phyloP scores from a whole-genome alignment of 2,113 vertebrate genomes.

The Herpetotheres cachinnans region DNA sequence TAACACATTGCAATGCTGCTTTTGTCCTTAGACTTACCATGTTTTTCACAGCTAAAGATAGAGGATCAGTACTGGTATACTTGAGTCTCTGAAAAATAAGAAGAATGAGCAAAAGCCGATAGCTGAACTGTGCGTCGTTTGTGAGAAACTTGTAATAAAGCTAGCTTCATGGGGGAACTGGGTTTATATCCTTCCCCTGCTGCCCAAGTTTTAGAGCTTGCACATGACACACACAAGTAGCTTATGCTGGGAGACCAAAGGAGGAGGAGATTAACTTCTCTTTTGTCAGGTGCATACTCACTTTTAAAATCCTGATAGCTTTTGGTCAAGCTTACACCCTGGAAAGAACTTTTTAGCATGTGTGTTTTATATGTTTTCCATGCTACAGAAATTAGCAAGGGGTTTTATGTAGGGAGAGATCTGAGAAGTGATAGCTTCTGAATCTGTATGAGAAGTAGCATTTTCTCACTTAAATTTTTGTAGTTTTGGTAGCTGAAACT shows the following conservation, averaged over 20 bases:
- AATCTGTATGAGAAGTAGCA: not conserved
- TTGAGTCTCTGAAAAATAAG: constrained; percentile 10
- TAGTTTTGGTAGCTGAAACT: not conserved
- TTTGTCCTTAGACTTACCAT: not conserved
- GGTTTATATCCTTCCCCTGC: not conserved
- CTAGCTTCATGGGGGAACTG: not conserved
- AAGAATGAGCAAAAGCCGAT: not conserved
- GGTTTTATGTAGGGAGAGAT: not conserved
- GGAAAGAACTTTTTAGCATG: not conserved
- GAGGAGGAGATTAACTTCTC: not conserved
- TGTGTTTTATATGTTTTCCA: not conserved
- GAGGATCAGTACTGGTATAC: not conserved
- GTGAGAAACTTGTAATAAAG: not conserved
- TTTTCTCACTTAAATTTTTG: not conserved
- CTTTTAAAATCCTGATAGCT: not conserved
- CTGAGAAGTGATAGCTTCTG: not conserved
- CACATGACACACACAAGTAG: not conserved
- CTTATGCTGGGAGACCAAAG: not conserved
- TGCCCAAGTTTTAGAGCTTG: not conserved
- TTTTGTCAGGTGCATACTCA: not conserved
- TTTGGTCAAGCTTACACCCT: not conserved
- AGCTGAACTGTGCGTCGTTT: not conserved
- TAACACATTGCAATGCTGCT: not conserved
- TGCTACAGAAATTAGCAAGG: not conserved
- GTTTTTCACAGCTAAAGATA: not conserved